Conservation (phyloP, 2,113 vertebrate species). For the human region DNA sequence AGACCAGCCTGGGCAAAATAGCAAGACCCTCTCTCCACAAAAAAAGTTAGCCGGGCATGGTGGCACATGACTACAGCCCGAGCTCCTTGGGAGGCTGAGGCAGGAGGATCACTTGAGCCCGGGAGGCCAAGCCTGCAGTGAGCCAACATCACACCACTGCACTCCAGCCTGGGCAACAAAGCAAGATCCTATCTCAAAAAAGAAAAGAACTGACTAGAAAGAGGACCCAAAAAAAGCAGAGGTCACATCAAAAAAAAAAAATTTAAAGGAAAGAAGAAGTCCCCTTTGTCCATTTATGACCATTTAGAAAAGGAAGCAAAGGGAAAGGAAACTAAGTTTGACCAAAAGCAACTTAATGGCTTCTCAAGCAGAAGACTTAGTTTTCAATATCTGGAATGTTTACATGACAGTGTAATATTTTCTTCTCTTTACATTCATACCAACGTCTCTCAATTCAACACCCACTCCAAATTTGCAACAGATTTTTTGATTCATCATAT, state of each 20-base stretch:
- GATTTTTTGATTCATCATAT: slow-evolving; percentile 14
- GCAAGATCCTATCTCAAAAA: too few species aligned
- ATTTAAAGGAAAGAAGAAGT: neutral
- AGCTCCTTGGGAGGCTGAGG: too few species aligned
- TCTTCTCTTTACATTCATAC: slow-evolving; percentile 22
- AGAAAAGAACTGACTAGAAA: neutral
- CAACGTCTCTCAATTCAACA: neutral
- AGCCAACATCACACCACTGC: too few species aligned
- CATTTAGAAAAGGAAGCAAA: neutral
- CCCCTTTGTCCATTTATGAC: neutral
- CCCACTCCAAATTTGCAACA: neutral
- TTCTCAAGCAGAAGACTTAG: neutral
- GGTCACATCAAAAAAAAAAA: neutral
- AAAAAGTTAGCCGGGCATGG: too few species aligned
- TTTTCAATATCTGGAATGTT: neutral
- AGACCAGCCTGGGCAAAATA: too few species aligned
- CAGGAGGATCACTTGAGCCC: too few species aligned
- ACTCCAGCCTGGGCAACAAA: too few species aligned
- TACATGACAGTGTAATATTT: neutral
- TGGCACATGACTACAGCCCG: too few species aligned
- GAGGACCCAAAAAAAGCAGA: neutral
- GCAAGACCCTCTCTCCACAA: too few species aligned
- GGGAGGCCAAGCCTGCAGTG: too few species aligned
- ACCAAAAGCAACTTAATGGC: neutral
- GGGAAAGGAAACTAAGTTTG: neutral